phyloP scores from a whole-genome alignment of 2,113 vertebrate genomes.

The Prionailurus bengalensis region DNA sequence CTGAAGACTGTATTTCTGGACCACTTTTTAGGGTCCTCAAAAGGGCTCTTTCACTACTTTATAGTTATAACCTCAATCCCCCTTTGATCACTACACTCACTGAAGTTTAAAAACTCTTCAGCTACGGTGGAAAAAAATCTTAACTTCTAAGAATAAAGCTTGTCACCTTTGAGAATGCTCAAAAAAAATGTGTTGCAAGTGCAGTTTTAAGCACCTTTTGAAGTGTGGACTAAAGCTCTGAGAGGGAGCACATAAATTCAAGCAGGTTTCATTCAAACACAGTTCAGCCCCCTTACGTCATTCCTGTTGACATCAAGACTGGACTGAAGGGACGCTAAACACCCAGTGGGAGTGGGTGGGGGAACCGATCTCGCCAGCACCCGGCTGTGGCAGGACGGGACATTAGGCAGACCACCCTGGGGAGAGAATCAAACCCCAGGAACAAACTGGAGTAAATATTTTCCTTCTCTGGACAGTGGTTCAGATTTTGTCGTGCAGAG shows the following conservation, averaged over 20 bases:
- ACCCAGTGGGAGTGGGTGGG: neutral
- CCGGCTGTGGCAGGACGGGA: neutral
- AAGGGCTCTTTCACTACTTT: neutral
- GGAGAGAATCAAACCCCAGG: neutral
- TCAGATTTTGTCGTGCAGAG: neutral
- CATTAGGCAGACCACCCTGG: neutral
- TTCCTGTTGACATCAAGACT: neutral
- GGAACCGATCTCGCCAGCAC: neutral
- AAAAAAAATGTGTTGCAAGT: neutral
- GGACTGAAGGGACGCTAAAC: neutral
- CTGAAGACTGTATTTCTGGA: neutral
- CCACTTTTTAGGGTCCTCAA: neutral
- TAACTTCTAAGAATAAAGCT: conserved; percentile 19
- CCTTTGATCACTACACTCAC: neutral
- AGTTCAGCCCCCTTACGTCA: neutral
- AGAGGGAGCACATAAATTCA: neutral
- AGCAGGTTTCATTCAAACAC: neutral
- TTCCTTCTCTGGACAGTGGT: neutral
- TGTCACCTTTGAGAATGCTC: neutral
- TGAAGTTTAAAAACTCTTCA: neutral
- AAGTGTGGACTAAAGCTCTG: conserved; percentile 22
- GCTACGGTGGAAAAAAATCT: neutral
- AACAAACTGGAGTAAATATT: neutral
- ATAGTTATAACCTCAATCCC: neutral
- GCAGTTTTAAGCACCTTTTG: neutral